phyloP scores from a whole-genome alignment of 2,888 invertebrate species.

The Amphipyra tragopoginis region DNA sequence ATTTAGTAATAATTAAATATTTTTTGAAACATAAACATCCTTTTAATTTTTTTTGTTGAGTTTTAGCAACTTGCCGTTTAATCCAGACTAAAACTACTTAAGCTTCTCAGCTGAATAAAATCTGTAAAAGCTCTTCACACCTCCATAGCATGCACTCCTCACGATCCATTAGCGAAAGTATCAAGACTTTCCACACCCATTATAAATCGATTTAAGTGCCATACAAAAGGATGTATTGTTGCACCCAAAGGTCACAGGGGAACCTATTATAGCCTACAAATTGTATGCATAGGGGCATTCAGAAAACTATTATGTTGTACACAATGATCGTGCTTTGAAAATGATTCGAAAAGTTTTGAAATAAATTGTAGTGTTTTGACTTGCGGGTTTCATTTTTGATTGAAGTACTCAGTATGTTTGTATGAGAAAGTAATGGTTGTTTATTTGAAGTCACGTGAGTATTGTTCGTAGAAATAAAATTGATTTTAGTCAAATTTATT shows the following conservation, averaged over 20 bases:
- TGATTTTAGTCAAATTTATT: background rate
- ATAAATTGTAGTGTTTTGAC: slow-evolving; percentile 55
- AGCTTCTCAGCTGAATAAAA: no score
- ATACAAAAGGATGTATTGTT: slow-evolving; percentile 78
- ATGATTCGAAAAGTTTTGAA: slow-evolving; percentile 46
- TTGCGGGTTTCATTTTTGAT: slow-evolving; percentile 50
- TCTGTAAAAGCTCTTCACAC: background rate
- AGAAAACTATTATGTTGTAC: slow-evolving; percentile 69
- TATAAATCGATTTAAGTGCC: slow-evolving; percentile 74
- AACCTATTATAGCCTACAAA: slow-evolving; percentile 71
- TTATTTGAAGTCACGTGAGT: background rate
- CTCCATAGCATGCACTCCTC: background rate
- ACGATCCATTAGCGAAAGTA: slow-evolving; percentile 49
- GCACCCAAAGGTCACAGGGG: slow-evolving; percentile 78
- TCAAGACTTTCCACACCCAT: slow-evolving; percentile 66
- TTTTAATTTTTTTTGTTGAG: no score
- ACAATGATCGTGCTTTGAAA: slow-evolving; percentile 51
- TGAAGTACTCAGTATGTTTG: slow-evolving; percentile 12
- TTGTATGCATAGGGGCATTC: slow-evolving; percentile 69
- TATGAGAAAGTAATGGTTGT: slow-evolving; percentile 4
- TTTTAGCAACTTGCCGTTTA: no score
- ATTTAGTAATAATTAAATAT: no score
- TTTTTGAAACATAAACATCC: no score
- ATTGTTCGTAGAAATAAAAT: slow-evolving; percentile 6
- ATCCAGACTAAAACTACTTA: no score